Conservation (phyloP, 1,140 invertebrate species). For the Drosophila prosaltans region DNA sequence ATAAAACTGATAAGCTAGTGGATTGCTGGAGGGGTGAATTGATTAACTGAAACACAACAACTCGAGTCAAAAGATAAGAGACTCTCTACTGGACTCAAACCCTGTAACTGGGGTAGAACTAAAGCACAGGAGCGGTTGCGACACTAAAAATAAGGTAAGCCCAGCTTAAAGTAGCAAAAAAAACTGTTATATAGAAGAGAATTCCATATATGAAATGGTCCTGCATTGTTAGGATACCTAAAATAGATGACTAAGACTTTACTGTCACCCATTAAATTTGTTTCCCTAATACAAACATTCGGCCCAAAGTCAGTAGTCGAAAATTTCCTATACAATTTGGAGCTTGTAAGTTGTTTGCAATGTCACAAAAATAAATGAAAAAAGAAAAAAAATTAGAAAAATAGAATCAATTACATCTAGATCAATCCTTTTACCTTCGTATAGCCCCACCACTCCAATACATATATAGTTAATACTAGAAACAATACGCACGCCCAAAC, state of each 20-base stretch:
- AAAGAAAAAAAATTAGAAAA: too few relatives aligned
- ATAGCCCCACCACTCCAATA: background rate
- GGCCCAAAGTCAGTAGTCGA: background rate
- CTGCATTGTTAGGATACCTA: too few relatives aligned
- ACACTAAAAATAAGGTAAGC: too few relatives aligned
- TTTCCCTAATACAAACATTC: background rate
- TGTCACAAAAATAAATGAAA: too few relatives aligned
- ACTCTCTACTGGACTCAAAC: background rate
- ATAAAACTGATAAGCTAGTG: background rate
- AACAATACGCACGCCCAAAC: background rate
- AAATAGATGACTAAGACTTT: background rate
- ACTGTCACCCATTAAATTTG: background rate
- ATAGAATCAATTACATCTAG: too few relatives aligned
- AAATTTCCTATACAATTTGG: background rate
- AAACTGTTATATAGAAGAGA: too few relatives aligned
- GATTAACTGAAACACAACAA: background rate
- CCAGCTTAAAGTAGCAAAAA: too few relatives aligned
- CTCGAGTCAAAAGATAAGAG: constrained; percentile 3
- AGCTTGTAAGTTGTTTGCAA: constrained; percentile 2
- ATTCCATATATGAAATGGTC: too few relatives aligned
- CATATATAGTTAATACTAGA: background rate
- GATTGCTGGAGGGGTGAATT: background rate
- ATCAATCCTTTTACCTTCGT: too few relatives aligned
- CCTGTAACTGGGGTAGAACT: constrained; percentile 11
- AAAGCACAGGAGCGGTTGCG: background rate